Base-by-base conservation (phyloP, 2,113 vertebrate genomes). In the Scolopax mira region DNA sequence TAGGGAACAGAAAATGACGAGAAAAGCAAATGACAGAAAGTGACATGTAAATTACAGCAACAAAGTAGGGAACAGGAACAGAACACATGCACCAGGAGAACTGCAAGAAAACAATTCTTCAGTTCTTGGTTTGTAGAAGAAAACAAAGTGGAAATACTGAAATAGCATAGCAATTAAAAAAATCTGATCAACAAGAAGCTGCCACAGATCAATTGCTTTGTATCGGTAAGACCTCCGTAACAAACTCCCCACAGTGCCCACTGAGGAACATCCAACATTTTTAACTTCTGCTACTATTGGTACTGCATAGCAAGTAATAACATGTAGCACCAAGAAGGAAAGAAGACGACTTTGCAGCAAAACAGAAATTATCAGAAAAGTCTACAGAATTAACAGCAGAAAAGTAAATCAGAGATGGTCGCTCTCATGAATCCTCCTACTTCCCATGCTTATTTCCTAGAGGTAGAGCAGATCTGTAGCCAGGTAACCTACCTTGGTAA, bases 401-500 rank as follows among this genome's bases (percentile, higher is more conserved):
- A 24, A 44, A 61, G 35, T 41, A 72, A 73, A 58, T 13, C 11
- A 4, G 62, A 77, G 25, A 24, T 7, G 2, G 58, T 46, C 4
- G 6, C 31, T 9, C 22, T 46, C 4, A 2, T 44, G 31, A 18
- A 83, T 22, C 9, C 33, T 27, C 39, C 22, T 27, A 25, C 9
- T 81, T n/a, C n/a, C 30, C 1, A 0, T 42, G 33, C 13, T 67
- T 54, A 48, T 31, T 41, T 71, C 57, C 74, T 12, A 28, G 22
- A 1, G 3, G 37, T 54, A 42, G 2, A 42, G 39, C 54, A 86
- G 46, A 21, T 31, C 35, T 52, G 69, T 55, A 70, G 61, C 61
- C n/a, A 79, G 71, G 33, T 42, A 39, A 58, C 85, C 83, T 92
- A 98, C 96, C 96, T 93, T 91, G 95, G 62, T 81, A 84, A 33